These are phyloP conservation scores for Enteromius viviparus DNA, from an alignment of 2,797 vertebrate genomes.

Conservation along the genomic window DNA sequence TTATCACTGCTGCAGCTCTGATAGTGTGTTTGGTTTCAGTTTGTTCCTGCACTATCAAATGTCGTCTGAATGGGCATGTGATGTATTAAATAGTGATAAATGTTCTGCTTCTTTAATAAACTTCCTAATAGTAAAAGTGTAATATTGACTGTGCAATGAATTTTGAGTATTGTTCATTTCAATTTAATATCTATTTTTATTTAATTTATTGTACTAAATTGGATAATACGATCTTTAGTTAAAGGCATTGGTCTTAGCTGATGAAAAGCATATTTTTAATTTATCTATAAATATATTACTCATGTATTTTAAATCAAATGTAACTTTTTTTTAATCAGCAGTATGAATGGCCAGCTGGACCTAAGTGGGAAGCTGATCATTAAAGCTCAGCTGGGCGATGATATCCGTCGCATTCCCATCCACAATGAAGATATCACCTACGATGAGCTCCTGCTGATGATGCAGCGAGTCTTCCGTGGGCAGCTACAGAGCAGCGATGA, in stretches of 20 bases:
- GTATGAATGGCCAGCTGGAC: constrained; percentile 98
- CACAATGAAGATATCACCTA: constrained; percentile 99
- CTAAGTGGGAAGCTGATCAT: constrained; percentile 98
- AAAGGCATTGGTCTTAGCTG: background rate
- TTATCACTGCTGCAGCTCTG: background rate
- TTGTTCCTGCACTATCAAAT: constrained; percentile 1
- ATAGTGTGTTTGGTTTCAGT: constrained; percentile 9
- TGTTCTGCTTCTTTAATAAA: background rate
- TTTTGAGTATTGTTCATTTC: background rate
- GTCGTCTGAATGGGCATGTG: background rate
- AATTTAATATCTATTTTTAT: background rate
- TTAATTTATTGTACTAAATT: background rate
- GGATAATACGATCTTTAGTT: no score
- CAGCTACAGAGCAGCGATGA: constrained; percentile 97
- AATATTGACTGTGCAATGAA: background rate
- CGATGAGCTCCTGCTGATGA: constrained; percentile 98
- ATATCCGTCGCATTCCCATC: constrained; percentile 97
- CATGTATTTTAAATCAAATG: background rate
- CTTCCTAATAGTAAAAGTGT: background rate
- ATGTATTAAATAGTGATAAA: constrained; percentile 40
- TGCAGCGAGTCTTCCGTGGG: constrained; percentile 97
- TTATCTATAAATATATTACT: background rate
- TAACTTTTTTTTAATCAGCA: constrained; percentile 17
- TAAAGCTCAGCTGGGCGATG: constrained; percentile 97
- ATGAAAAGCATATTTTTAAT: background rate